Percentiles rank a stretch among this genome's conserved stretches.
Evolutionary conservation across 2,797 vertebrate species (phyloP).

Genomic region (Kryptopterus vitreolus): DNA sequence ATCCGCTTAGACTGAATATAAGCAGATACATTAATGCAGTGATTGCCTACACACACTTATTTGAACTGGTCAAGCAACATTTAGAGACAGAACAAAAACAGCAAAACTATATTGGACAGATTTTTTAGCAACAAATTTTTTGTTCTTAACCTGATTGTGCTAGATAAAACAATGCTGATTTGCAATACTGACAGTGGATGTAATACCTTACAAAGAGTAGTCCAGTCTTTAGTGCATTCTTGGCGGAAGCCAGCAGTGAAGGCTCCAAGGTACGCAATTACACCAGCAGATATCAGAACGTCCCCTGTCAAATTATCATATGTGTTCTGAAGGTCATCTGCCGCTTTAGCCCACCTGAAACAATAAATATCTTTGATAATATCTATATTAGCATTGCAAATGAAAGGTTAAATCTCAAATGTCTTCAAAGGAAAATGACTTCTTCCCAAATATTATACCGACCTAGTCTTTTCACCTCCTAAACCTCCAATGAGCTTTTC

Average conservation of each 20-base stretch:
- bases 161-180: background rate
- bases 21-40: background rate
- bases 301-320: slow-evolving; percentile 96
- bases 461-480: slow-evolving; percentile 92
- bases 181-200: background rate
- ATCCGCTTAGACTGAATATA: slow-evolving; percentile 82
- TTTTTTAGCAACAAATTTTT: no score
- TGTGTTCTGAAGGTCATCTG: slow-evolving; percentile 84
- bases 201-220: slow-evolving; percentile 84
- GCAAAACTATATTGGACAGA: background rate
- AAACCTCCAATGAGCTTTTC: slow-evolving; percentile 93
- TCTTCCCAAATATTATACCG: background rate
- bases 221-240: slow-evolving; percentile 86
- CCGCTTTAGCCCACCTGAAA: slow-evolving; percentile 89
- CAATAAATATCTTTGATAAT: slow-evolving; percentile 12
- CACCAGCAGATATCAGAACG: slow-evolving; percentile 91
- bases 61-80: slow-evolving; percentile 1
- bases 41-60: background rate
- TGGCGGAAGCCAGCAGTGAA: slow-evolving; percentile 92
- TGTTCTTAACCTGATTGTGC: background rate
- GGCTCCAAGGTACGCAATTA: slow-evolving; percentile 93
- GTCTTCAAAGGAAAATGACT: no score
- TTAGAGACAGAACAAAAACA: background rate
- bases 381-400: slow-evolving; percentile 1
- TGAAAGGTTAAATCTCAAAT: background rate